These are phyloP conservation scores for Ischnus inquisitorius DNA, from an alignment of 2,888 invertebrate species.

Conservation along the genomic window DNA sequence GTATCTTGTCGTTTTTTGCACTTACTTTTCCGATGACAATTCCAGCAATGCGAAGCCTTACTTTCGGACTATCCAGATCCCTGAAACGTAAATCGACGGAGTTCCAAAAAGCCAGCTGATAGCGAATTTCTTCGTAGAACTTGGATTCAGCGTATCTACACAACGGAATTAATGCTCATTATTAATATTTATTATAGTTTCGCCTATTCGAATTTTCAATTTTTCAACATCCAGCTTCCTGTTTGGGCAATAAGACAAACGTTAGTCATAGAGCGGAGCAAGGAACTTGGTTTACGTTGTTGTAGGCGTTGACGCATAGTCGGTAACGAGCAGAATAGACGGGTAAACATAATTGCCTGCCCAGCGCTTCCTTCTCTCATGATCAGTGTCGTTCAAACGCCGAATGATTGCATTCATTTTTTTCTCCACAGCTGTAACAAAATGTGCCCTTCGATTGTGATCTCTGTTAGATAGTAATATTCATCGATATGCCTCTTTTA, in stretches of 20 bases:
- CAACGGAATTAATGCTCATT: no score
- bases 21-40: slow-evolving; percentile 30
- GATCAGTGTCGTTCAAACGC: background rate
- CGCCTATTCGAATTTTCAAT: no score
- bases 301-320: background rate
- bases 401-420: background rate
- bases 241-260: no score
- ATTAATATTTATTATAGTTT: no score
- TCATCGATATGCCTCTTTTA: background rate
- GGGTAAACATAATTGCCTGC: slow-evolving; percentile 7
- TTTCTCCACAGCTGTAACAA: background rate
- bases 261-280: no score
- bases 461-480: background rate
- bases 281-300: slow-evolving; percentile 23
- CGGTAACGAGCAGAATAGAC: slow-evolving; percentile 5
- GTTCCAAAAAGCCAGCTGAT: slow-evolving; percentile 51
- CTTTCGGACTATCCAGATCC: slow-evolving; percentile 33
- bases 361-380: slow-evolving; percentile 14
- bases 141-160: slow-evolving; percentile 23
- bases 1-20: background rate
- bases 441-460: background rate
- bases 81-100: slow-evolving; percentile 48
- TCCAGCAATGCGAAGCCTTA: slow-evolving; percentile 35
- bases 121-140: slow-evolving; percentile 30
- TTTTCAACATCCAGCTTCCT: no score